Conservation (phyloP, 2,113 vertebrate genomes). For the Leucopsar rothschildi region DNA sequence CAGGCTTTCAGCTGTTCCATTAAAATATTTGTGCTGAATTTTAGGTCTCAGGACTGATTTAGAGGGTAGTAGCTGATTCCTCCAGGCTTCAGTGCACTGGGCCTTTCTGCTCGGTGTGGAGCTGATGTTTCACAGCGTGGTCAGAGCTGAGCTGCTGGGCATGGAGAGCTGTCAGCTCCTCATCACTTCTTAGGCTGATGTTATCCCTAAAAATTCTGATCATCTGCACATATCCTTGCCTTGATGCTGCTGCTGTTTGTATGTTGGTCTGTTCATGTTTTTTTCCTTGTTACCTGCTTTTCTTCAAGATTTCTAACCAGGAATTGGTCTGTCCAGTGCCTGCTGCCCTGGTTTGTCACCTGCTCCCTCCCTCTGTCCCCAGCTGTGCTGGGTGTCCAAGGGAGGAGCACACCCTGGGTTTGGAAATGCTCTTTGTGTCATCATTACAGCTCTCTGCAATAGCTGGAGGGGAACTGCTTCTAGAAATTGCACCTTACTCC, state of each 20-base stretch:
- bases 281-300: neutral
- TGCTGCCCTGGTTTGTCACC: neutral
- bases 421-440: neutral
- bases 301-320: neutral
- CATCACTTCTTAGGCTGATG: neutral
- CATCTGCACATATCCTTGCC: neutral
- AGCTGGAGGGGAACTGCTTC: neutral
- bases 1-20: neutral
- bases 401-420: neutral
- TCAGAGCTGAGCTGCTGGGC: neutral
- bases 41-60: neutral
- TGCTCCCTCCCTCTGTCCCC: neutral
- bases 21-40: neutral
- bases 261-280: neutral
- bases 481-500: neutral
- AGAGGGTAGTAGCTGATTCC: neutral
- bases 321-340: neutral
- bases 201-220: neutral
- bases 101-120: neutral
- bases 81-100: neutral
- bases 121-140: neutral
- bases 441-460: neutral
- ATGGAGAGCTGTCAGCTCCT: neutral
- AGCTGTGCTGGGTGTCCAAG: neutral
- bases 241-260: neutral